phyloP scores from a whole-genome alignment of 1,140 invertebrate genomes.

The Tetramorium parvispinum region DNA sequence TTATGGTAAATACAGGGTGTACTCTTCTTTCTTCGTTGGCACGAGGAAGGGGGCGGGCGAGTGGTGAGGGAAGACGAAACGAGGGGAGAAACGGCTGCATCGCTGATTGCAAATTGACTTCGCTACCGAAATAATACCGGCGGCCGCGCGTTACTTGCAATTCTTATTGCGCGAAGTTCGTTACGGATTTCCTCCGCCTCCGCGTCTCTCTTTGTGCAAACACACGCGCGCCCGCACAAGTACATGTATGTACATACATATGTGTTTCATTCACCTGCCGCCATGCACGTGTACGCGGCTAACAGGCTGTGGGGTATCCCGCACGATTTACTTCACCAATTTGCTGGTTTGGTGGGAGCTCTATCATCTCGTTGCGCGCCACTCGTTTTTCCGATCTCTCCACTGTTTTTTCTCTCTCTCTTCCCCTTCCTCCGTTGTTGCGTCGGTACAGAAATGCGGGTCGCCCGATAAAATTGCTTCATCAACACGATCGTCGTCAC shows the following conservation, averaged over 20 bases:
- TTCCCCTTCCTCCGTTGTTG: not conserved
- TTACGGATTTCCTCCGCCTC: conserved; percentile 72
- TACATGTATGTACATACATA: not conserved
- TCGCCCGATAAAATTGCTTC: conserved; percentile 54
- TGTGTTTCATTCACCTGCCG: conserved; percentile 20
- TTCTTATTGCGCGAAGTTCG: conserved; percentile 76
- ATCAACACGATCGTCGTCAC: conserved; percentile 29
- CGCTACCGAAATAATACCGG: conserved; percentile 78
- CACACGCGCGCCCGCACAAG: not conserved
- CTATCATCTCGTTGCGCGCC: conserved; percentile 51
- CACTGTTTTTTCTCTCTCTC: not conserved
- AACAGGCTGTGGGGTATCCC: not conserved
- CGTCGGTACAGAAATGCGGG: conserved; percentile 22
- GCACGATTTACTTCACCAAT: conserved; percentile 60
- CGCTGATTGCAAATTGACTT: conserved; percentile 84
- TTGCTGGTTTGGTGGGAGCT: conserved; percentile 53
- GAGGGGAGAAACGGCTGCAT: conserved; percentile 70
- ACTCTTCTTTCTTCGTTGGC: conserved; percentile 69
- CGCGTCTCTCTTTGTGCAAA: conserved; percentile 37
- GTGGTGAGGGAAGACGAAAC: conserved; percentile 40
- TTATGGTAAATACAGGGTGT: conserved; percentile 83
- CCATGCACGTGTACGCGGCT: conserved; percentile 39
- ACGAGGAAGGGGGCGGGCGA: conserved; percentile 32
- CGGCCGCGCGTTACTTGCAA: conserved; percentile 70
- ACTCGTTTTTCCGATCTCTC: conserved; percentile 25